Percentiles rank a stretch among this genome's conserved stretches.
Evolutionary conservation across 2,113 vertebrate genomes (phyloP).

Genomic region (Natator depressus): DNA sequence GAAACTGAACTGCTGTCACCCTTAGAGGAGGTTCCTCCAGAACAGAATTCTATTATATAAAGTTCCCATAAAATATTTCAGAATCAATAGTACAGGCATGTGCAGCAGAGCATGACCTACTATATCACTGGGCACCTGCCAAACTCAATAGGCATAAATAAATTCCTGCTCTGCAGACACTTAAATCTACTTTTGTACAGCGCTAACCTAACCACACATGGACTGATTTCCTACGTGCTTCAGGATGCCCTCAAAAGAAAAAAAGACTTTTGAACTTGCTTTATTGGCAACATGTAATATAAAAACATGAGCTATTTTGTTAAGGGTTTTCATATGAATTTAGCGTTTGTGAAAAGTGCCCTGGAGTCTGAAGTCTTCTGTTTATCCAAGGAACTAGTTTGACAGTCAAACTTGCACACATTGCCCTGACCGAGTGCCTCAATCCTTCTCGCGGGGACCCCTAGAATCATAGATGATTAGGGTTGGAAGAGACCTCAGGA

Average conservation of each 20-base stretch:
- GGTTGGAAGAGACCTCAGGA: too few species aligned
- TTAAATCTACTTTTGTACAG: conserved; percentile 11
- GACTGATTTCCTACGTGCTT: conserved; percentile 27
- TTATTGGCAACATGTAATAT: background rate
- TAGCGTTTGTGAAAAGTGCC: conserved; percentile 53
- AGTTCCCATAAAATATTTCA: conserved; percentile 50
- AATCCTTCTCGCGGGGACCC: background rate
- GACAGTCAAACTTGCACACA: conserved; percentile 10
- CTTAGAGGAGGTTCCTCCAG: conserved; percentile 1
- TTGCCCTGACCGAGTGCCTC: background rate
- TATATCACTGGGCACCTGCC: conserved; percentile 33
- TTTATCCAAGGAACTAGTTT: background rate
- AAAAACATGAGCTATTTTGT: conserved; percentile 32
- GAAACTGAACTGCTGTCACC: conserved; percentile 11
- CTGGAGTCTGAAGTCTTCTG: conserved; percentile 57
- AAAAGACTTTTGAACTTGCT: background rate
- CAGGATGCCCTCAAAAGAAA: background rate
- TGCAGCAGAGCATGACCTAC: conserved; percentile 42
- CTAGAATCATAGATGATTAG: too few species aligned
- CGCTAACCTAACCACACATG: conserved; percentile 45
- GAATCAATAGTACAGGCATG: conserved; percentile 53
- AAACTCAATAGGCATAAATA: conserved; percentile 56
- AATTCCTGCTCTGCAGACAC: conserved; percentile 51
- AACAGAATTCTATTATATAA: conserved; percentile 47
- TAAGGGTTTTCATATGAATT: conserved; percentile 31